Base-by-base conservation (phyloP, 2,888 invertebrate species). In the Philereme transversata region DNA sequence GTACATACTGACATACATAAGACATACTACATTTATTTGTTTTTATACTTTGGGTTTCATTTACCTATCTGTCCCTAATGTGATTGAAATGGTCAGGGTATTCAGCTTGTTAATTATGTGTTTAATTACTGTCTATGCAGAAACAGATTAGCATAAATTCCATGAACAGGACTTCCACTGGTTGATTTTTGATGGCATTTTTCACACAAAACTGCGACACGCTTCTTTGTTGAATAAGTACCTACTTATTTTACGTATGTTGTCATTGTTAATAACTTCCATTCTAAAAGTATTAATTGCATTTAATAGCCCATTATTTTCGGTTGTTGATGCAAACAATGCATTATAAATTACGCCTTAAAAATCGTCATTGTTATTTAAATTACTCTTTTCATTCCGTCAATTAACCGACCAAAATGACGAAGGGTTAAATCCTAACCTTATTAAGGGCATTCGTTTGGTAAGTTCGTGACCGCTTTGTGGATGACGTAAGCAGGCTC, bases 401-500 rank as follows among this genome's bases (percentile, higher is more conserved):
- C 51, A 54, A 50, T 51, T 58, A 58, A 41, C 51, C 10, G 49
- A 62, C 52, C 44, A 22, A 52, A 48, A 40, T 59, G 70, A 71
- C 68, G 66, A 69, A 74, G 69, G 62, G 65, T 64, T 69, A 68
- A 67, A 72, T 71, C 70, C 73, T 78, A 85, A 84, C 86, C 84
- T 82, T 82, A 88, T 87, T 87, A 86, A 84, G 88, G 87, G 81
- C 83, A 76, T 77, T 78, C 77, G 82, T 83, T 78, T 75, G 73
- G 78, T 82, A 83, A 83, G 82, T 82, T 84, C 85, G 84, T 82
- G 81, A 82, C 79, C 82, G 81, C 79, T 82, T 79, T 73, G 84
- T 79, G 75, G 75, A 84, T 90, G 90, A 91, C 90, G 91, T 89
- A 79, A 90, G 80, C 81, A 74, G 75, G 79, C 81, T 71, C 74